phyloP scores from a whole-genome alignment of 2,888 invertebrate species.

The Ennomos quercinarius region DNA sequence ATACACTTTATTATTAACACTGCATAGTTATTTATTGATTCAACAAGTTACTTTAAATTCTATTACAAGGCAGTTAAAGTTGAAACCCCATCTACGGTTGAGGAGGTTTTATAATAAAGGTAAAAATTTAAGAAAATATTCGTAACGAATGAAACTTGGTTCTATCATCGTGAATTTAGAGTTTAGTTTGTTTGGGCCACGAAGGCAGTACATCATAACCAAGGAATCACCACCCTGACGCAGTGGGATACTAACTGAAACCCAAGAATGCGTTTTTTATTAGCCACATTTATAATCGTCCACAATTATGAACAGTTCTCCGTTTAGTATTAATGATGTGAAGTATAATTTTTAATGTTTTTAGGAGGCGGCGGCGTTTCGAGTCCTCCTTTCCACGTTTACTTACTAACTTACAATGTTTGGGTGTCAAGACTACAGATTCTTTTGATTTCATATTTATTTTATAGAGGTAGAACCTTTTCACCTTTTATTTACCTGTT shows the following conservation, averaged over 20 bases:
- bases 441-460: not conserved
- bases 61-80: constrained; percentile 6
- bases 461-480: not conserved
- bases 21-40: constrained; percentile 34
- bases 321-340: constrained; percentile 73
- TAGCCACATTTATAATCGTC: constrained; percentile 64
- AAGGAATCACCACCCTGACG: constrained; percentile 59
- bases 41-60: constrained; percentile 24
- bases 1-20: constrained; percentile 54
- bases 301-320: constrained; percentile 74
- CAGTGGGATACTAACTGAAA: constrained; percentile 69
- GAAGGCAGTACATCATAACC: constrained; percentile 56
- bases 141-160: constrained; percentile 22
- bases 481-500: no score
- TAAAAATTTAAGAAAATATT: not conserved
- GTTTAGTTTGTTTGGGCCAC: constrained; percentile 31
- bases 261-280: constrained; percentile 75
- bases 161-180: constrained; percentile 20
- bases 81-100: constrained; percentile 4
- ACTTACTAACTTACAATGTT: constrained; percentile 6
- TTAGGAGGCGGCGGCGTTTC: constrained; percentile 40
- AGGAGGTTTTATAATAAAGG: constrained; percentile 17
- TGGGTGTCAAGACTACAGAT: constrained; percentile 1
- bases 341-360: constrained; percentile 67
- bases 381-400: constrained; percentile 11